Percentiles rank a stretch among this genome's conserved stretches.
Conservation (phyloP, 2,797 vertebrate species). For the Eidolon dupreanum region DNA sequence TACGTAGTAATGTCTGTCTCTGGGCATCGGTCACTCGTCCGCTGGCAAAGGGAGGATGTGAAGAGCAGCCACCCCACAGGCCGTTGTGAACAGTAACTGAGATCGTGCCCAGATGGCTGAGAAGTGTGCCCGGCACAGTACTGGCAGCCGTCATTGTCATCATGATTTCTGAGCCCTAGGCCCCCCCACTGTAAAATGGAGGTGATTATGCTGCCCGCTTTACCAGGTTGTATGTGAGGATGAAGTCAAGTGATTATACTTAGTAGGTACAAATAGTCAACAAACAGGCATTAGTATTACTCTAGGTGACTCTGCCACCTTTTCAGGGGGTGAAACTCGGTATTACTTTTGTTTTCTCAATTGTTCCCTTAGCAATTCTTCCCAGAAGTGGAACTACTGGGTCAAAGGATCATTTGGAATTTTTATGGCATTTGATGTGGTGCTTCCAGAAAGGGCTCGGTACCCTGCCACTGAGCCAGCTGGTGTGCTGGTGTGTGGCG, state of each 20-base stretch:
- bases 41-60: not conserved
- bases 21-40: not conserved
- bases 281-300: accelerated
- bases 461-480: not conserved
- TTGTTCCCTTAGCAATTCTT: not conserved
- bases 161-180: not conserved
- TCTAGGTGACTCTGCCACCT: accelerated
- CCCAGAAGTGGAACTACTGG: not conserved
- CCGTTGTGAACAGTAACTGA: not conserved
- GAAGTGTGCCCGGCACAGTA: accelerated
- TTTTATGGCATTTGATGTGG: not conserved
- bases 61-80: not conserved
- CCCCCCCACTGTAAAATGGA: accelerated
- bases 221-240: not conserved
- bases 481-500: not conserved
- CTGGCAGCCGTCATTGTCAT: accelerated
- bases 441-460: not conserved
- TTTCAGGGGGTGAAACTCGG: not conserved
- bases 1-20: no score
- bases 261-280: not conserved
- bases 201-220: accelerated
- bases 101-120: accelerated
- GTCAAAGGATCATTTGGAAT: not conserved
- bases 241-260: not conserved
- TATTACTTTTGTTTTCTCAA: not conserved